phyloP scores from a whole-genome alignment of 2,888 invertebrate species.

The Temnothorax rugatulus region DNA sequence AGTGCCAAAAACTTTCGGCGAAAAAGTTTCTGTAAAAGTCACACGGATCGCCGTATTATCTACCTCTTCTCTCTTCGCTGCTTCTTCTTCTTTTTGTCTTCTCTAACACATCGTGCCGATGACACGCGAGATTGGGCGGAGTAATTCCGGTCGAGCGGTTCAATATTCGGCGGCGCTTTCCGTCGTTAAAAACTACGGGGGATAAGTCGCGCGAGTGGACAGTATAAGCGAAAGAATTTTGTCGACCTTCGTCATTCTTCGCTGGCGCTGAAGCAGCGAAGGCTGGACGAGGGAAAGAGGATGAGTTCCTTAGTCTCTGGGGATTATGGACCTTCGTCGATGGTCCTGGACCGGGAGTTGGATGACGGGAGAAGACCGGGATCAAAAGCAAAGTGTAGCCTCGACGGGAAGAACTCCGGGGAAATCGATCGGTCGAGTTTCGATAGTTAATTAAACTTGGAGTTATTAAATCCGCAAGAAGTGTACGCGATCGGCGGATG shows the following conservation, averaged over 20 bases:
- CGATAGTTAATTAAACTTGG: constrained; percentile 84
- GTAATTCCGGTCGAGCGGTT: constrained; percentile 57
- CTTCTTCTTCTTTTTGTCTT: constrained; percentile 17
- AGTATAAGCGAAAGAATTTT: constrained; percentile 62
- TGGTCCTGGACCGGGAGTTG: constrained; percentile 55
- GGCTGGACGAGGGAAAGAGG: constrained; percentile 27
- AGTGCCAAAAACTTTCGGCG: constrained; percentile 69
- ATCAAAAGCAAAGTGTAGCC: constrained; percentile 62
- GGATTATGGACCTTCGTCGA: constrained; percentile 70
- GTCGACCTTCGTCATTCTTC: constrained; percentile 58
- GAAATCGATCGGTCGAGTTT: constrained; percentile 82
- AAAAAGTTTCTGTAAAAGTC: constrained; percentile 72
- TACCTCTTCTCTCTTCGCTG: constrained; percentile 11
- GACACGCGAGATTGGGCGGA: constrained; percentile 52
- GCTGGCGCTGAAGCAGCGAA: constrained; percentile 29
- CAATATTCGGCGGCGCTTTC: constrained; percentile 63
- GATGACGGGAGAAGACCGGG: constrained; percentile 59
- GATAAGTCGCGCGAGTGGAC: constrained; percentile 49
- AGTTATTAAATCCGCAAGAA: constrained; percentile 84
- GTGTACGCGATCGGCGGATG: constrained; percentile 63
- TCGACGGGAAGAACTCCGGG: constrained; percentile 73
- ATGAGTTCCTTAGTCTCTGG: constrained; percentile 62
- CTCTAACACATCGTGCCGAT: constrained; percentile 44
- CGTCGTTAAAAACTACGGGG: constrained; percentile 61
- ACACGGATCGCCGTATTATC: constrained; percentile 56